Evolutionary conservation across 2,113 vertebrate genomes (phyloP).

Genomic region (Melozone crissalis): DNA sequence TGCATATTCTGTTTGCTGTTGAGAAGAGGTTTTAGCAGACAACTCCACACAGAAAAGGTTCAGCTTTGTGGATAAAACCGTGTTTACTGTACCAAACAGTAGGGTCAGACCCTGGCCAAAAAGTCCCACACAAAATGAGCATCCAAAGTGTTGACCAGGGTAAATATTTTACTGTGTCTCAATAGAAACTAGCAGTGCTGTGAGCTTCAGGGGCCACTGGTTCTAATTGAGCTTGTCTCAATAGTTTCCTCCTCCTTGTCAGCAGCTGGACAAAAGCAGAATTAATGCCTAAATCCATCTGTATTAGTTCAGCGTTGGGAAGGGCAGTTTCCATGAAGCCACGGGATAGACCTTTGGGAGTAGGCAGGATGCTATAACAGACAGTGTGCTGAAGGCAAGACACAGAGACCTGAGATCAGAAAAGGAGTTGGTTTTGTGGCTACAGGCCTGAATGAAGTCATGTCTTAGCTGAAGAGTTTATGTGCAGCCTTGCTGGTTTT

Average conservation of each 20-base stretch:
- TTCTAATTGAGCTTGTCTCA: conserved; percentile 28
- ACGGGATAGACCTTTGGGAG: conserved; percentile 13
- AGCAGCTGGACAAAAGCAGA: conserved; percentile 46
- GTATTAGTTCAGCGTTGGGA: background rate
- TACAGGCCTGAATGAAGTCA: conserved; percentile 27
- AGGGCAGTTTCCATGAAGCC: conserved; percentile 31
- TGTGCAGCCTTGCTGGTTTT: background rate
- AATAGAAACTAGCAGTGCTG: background rate
- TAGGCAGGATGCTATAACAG: conserved; percentile 19
- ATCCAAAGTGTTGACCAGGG: background rate
- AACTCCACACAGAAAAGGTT: background rate
- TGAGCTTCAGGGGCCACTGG: background rate
- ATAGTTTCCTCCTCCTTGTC: conserved; percentile 17
- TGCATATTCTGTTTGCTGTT: background rate
- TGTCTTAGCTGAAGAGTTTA: conserved; percentile 2
- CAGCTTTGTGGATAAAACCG: background rate
- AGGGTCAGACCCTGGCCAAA: background rate
- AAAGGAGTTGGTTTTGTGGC: conserved; percentile 28
- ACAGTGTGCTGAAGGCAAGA: background rate
- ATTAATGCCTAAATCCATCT: conserved; percentile 35
- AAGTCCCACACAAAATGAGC: conserved; percentile 5
- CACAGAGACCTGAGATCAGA: conserved; percentile 5
- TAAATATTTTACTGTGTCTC: conserved; percentile 21
- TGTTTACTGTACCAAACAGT: conserved; percentile 11
- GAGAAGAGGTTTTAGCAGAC: background rate